Percentiles rank a stretch among this genome's conserved stretches.
These are phyloP conservation scores for Drosophila ustulata DNA, from an alignment of 2,888 invertebrate species.

Conservation along the genomic window DNA sequence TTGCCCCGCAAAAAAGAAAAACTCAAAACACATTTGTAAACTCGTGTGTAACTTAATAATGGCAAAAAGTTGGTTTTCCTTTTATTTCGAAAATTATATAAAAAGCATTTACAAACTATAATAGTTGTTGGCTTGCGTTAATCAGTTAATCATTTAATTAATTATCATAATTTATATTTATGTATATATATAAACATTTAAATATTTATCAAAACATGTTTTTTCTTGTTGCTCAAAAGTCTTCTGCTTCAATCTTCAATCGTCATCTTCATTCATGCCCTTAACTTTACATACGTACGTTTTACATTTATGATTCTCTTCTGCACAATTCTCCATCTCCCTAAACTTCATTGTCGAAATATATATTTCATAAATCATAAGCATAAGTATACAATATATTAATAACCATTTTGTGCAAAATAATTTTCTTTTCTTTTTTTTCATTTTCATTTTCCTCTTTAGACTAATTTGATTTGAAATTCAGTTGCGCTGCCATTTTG, in stretches of 20 bases:
- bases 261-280: constrained; percentile 37
- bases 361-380: constrained; percentile 60
- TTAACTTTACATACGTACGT: constrained; percentile 74
- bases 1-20: constrained; percentile 61
- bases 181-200: constrained; percentile 74
- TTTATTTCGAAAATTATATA: constrained; percentile 77
- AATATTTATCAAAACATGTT: constrained; percentile 82
- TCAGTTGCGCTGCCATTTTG: constrained; percentile 74
- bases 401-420: constrained; percentile 74
- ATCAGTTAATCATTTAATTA: constrained; percentile 72
- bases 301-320: constrained; percentile 69
- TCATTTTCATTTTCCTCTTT: constrained; percentile 40
- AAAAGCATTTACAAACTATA: constrained; percentile 81
- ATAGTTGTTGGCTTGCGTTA: constrained; percentile 80
- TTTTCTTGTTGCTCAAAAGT: constrained; percentile 82
- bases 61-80: constrained; percentile 74
- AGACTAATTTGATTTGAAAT: constrained; percentile 78
- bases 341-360: constrained; percentile 27
- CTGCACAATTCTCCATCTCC: constrained; percentile 39
- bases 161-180: constrained; percentile 60
- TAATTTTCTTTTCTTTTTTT: constrained; percentile 39
- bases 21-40: constrained; percentile 61
- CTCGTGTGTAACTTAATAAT: constrained; percentile 71
- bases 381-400: constrained; percentile 61
- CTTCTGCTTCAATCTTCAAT: constrained; percentile 64